Conservation (phyloP, 1,140 invertebrate species). For the Hirudo medicinalis region DNA sequence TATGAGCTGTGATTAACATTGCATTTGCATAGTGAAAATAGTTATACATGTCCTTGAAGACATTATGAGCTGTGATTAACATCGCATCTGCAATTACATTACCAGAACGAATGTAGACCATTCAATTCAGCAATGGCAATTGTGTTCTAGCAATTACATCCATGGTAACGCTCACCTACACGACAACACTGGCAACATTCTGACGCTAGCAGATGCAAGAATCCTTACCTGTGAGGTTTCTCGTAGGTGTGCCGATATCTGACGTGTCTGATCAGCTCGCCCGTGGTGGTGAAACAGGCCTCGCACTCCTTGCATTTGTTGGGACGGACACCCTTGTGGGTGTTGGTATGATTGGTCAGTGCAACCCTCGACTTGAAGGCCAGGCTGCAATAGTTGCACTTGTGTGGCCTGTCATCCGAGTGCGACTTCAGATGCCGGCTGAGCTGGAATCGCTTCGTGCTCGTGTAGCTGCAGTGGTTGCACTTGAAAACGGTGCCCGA, state of each 20-base stretch:
- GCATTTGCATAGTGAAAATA: no score
- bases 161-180: no score
- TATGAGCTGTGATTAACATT: no score
- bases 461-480: conserved; percentile 77
- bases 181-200: no score
- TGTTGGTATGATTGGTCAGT: conserved; percentile 87
- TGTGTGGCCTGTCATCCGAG: conserved; percentile 82
- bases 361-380: conserved; percentile 88
- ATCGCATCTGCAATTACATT: no score
- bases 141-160: no score
- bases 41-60: no score
- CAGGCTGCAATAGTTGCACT: conserved; percentile 81
- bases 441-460: conserved; percentile 72
- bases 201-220: neutral
- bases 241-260: conserved; percentile 74
- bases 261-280: conserved; percentile 81
- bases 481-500: conserved; percentile 59
- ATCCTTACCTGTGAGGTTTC: conserved; percentile 64
- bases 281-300: conserved; percentile 83
- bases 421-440: conserved; percentile 89
- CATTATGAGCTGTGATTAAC: no score
- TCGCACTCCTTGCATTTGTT: conserved; percentile 86
- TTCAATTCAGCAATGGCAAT: no score
- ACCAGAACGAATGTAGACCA: no score
- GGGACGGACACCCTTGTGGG: conserved; percentile 86